These are phyloP conservation scores for Microctonus brassicae DNA, from an alignment of 2,888 invertebrate species.

Conservation along the genomic window DNA sequence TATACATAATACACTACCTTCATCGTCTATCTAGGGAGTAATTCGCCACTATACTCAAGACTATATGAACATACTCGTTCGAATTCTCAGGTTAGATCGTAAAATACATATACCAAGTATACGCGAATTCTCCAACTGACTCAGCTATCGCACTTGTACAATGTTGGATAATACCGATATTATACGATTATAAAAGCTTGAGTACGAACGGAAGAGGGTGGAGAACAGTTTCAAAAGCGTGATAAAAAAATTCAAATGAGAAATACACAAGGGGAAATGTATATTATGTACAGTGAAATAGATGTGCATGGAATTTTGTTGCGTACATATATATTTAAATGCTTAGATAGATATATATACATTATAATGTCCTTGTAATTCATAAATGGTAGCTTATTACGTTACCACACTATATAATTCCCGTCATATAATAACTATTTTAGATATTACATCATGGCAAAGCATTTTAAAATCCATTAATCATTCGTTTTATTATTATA, in stretches of 20 bases:
- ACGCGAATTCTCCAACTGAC: not conserved
- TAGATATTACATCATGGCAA: constrained; percentile 16
- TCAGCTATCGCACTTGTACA: not conserved
- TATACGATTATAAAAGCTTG: constrained; percentile 25
- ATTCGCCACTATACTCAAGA: not conserved
- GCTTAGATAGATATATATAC: not conserved
- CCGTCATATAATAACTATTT: constrained; percentile 24
- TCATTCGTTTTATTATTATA: not conserved
- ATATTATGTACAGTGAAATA: constrained; percentile 5
- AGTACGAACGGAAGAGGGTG: constrained; percentile 27
- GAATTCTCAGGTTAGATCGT: constrained; percentile 36
- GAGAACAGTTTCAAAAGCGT: constrained; percentile 13
- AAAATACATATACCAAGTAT: constrained; percentile 15
- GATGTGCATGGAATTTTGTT: constrained; percentile 12
- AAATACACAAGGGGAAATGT: constrained; percentile 11
- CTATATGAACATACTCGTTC: constrained; percentile 10
- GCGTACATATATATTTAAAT: not conserved
- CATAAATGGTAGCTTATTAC: constrained; percentile 29
- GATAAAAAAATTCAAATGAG: constrained; percentile 17
- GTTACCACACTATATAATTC: constrained; percentile 30
- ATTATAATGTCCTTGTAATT: constrained; percentile 20
- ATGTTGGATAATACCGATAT: constrained; percentile 19
- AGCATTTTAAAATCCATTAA: not conserved
- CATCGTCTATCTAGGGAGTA: not conserved
- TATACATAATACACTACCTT: not conserved